phyloP scores from a whole-genome alignment of 2,797 vertebrate genomes.

The Gobionotothen gibberifrons region DNA sequence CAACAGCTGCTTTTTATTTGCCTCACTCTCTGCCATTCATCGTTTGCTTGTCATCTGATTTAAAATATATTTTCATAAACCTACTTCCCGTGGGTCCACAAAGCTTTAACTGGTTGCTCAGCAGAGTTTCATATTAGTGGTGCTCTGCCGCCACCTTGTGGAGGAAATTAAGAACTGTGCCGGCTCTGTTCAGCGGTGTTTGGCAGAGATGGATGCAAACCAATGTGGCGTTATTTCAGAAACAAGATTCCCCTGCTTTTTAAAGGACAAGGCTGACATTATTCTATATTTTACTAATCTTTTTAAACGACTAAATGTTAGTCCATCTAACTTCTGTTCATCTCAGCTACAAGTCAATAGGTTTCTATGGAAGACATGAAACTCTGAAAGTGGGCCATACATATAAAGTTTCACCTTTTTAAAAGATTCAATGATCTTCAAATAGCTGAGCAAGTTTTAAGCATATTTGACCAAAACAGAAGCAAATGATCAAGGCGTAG shows the following conservation, averaged over 20 bases:
- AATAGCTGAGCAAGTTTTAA: no score
- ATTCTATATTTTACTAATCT: constrained; percentile 8
- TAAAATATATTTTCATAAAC: background rate
- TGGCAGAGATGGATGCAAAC: constrained; percentile 57
- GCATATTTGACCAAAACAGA: background rate
- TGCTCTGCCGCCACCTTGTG: constrained; percentile 66
- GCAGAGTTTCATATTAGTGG: background rate
- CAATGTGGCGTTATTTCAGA: constrained; percentile 42
- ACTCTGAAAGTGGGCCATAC: no score
- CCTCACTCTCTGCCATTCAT: constrained; percentile 57
- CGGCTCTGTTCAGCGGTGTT: background rate
- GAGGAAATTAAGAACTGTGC: constrained; percentile 12
- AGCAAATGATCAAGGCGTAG: background rate
- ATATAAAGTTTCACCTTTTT: no score
- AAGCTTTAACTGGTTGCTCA: background rate
- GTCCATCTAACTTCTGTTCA: background rate
- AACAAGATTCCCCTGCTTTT: constrained; percentile 22
- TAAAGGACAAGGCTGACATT: constrained; percentile 4
- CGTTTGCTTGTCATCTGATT: constrained; percentile 1
- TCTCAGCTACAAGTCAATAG: no score
- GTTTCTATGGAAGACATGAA: background rate
- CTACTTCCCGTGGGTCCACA: background rate
- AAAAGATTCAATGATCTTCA: no score
- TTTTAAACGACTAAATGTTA: background rate
- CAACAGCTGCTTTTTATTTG: constrained; percentile 39